Evolutionary conservation across 2,113 vertebrate genomes (phyloP).

Genomic region (Antechinus flavipes): DNA sequence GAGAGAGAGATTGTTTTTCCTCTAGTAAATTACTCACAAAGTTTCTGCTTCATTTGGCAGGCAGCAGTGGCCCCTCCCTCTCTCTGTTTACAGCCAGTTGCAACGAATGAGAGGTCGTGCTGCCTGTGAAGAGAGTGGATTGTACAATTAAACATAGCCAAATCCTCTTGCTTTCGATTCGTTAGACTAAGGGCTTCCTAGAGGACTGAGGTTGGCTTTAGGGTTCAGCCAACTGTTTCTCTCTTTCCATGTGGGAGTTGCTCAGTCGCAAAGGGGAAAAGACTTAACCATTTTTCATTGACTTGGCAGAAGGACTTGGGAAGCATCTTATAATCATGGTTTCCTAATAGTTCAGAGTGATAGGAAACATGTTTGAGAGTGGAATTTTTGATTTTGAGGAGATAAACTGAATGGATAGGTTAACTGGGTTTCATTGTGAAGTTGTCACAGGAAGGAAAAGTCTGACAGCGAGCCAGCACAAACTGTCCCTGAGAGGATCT

Average conservation of each 20-base stretch:
- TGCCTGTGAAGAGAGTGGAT: slow-evolving; percentile 5
- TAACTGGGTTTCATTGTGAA: slow-evolving; percentile 12
- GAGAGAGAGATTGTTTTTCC: slow-evolving; percentile 79
- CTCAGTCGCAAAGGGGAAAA: not conserved
- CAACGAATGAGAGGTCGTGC: slow-evolving; percentile 65
- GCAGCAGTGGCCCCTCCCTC: slow-evolving; percentile 78
- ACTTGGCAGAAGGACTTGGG: not conserved
- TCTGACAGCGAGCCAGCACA: not conserved
- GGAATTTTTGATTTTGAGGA: slow-evolving; percentile 44
- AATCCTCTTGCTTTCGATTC: not conserved
- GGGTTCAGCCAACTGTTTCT: not conserved
- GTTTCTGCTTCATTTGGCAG: slow-evolving; percentile 81
- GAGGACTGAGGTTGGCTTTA: not conserved
- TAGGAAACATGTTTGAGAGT: not conserved
- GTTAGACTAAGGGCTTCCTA: not conserved
- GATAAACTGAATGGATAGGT: slow-evolving; percentile 2
- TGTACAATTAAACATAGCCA: not conserved
- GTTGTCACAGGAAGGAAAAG: not conserved
- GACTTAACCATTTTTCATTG: not conserved
- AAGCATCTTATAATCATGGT: not conserved
- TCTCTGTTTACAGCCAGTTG: slow-evolving; percentile 80
- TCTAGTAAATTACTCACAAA: slow-evolving; percentile 75
- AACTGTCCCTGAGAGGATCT: not conserved
- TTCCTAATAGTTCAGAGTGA: slow-evolving; percentile 27
- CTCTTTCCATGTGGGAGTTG: not conserved